Base-by-base conservation (phyloP, 2,888 invertebrate species). In the Pristionchus mayeri region DNA sequence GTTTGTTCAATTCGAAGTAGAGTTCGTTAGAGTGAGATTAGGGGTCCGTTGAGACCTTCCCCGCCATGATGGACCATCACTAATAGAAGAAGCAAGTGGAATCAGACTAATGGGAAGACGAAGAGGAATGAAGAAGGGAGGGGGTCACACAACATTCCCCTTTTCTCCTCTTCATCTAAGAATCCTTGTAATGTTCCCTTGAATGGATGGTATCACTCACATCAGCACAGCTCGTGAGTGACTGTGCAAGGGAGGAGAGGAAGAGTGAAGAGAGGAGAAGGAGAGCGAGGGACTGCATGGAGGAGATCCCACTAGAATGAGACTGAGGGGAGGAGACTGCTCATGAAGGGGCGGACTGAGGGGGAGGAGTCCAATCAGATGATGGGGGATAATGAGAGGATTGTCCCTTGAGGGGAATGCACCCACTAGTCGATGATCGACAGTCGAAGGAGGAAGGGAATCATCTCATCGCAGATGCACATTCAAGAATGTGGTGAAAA, bases 151-250 rank as follows among this genome's bases (percentile, higher is more conserved):
- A 24, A 71, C 57, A 30, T 13, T 34, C 34, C 18, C 63, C 30
- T 16, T 63, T 3, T 18, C 34, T n/a, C n/a, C 57, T 52, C 11
- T 52, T 21, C 13, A 57, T 57, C 57, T 57, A 63, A n/a, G n/a
- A n/a, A n/a, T n/a, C n/a, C n/a, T n/a, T n/a, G n/a, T n/a, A n/a
- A n/a, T n/a, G n/a, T n/a, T n/a, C n/a, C n/a, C n/a, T n/a, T n/a
- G n/a, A n/a, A n/a, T n/a, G n/a, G n/a, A n/a, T n/a, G n/a, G n/a
- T n/a, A 34, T 63, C 34, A 44, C 75, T 75, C n/a, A 75, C 75
- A 75, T 75, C 75, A 37, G 75, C 75, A 75, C 75, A 75, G 13
- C 75, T 75, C 40, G 75, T 44, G n/a, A 75, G 75, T 75, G 30
- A 7, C 13, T 75, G 40, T 11, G 75, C 75, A 7, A 75, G 30